Conservation (phyloP, 2,797 vertebrate genomes). For the Sebastes glaucus region DNA sequence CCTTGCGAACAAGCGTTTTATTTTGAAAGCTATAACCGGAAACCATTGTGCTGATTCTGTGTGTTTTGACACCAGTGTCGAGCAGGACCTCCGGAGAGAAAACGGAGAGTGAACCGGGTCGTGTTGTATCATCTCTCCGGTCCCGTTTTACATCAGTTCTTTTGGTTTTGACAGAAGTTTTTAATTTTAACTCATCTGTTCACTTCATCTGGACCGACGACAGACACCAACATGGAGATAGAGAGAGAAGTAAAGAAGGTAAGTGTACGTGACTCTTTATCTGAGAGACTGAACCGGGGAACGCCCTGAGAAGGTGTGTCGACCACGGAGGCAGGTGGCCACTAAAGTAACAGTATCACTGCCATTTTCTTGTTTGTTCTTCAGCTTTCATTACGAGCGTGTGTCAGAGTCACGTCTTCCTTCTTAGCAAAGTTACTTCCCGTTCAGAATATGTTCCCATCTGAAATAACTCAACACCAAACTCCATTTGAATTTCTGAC, state of each 20-base stretch:
- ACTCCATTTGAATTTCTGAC: not conserved
- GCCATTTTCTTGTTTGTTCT: no score
- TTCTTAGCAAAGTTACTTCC: not conserved
- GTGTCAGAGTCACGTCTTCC: no score
- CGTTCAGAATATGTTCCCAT: not conserved
- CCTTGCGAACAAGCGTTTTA: not conserved
- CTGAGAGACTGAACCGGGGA: slow-evolving; percentile 1
- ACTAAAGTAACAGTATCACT: not conserved
- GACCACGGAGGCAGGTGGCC: slow-evolving; percentile 50
- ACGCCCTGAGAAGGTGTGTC: slow-evolving; percentile 72
- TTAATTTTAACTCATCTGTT: not conserved
- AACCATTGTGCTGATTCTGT: accelerated
- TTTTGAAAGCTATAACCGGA: slow-evolving; percentile 36
- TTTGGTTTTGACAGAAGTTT: not conserved
- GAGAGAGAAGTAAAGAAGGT: slow-evolving; percentile 85
- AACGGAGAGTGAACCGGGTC: not conserved
- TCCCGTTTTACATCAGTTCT: not conserved
- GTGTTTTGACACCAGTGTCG: accelerated
- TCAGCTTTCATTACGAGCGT: no score
- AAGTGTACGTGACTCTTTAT: not conserved
- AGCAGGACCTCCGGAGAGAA: slow-evolving; percentile 21
- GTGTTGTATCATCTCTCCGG: not conserved
- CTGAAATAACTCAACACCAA: not conserved
- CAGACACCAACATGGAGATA: slow-evolving; percentile 76
- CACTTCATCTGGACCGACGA: not conserved